Conservation (phyloP, 2,888 invertebrate genomes). For the Ectropis crepuscularia region DNA sequence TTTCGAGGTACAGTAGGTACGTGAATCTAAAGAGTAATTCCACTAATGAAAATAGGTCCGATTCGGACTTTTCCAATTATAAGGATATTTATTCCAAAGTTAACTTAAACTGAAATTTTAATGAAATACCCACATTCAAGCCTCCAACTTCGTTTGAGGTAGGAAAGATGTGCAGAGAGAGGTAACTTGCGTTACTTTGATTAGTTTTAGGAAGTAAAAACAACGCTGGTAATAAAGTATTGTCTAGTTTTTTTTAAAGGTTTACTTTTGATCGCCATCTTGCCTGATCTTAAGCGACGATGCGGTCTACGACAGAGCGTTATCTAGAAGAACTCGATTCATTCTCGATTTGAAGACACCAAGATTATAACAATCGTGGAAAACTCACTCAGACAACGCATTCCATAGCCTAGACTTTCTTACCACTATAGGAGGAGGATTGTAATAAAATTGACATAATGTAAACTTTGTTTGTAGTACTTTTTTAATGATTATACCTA, state of each 20-base stretch:
- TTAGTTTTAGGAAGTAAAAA: background rate
- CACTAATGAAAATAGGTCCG: slow-evolving; percentile 24
- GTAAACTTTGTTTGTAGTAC: too few relatives aligned
- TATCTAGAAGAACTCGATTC: too few relatives aligned
- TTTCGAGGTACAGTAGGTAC: slow-evolving; percentile 3
- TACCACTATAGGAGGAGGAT: too few relatives aligned
- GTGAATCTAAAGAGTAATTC: slow-evolving; percentile 16
- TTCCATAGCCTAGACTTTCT: too few relatives aligned
- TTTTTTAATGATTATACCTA: too few relatives aligned
- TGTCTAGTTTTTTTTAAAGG: background rate
- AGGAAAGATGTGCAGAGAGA: slow-evolving; percentile 1
- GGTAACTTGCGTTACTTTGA: slow-evolving; percentile 1
- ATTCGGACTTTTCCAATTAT: slow-evolving; percentile 27
- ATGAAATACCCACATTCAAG: slow-evolving; percentile 22
- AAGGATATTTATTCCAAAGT: slow-evolving; percentile 21
- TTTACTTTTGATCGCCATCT: too few relatives aligned
- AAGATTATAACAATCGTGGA: too few relatives aligned
- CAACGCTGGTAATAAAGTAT: background rate
- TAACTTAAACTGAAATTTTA: slow-evolving; percentile 22
- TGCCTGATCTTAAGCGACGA: too few relatives aligned
- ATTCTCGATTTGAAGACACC: too few relatives aligned
- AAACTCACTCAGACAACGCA: too few relatives aligned
- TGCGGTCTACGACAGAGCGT: too few relatives aligned
- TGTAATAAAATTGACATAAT: too few relatives aligned
- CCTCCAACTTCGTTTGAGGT: slow-evolving; percentile 2